phyloP scores from a whole-genome alignment of 2,888 invertebrate species.

The Creontiades dilutus region DNA sequence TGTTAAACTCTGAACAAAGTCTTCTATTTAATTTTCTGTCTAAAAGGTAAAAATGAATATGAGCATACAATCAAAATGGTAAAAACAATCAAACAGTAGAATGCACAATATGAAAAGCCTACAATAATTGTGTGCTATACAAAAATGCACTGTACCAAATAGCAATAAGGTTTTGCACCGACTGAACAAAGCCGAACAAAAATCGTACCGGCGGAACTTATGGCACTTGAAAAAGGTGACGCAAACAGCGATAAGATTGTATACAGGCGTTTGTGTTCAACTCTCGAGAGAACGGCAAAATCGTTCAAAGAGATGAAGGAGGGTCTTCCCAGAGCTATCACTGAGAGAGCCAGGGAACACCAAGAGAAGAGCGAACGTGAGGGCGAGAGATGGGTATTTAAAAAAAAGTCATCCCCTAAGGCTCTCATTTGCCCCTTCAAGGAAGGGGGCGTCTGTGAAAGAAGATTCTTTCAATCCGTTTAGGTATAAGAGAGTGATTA shows the following conservation, averaged over 20 bases:
- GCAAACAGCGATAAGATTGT: background rate
- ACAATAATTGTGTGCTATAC: too few relatives aligned
- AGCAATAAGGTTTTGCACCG: too few relatives aligned
- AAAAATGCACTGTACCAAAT: too few relatives aligned
- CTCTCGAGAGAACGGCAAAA: background rate
- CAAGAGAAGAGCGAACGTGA: slow-evolving; percentile 30
- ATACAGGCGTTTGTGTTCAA: slow-evolving; percentile 5
- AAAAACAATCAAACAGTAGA: too few relatives aligned
- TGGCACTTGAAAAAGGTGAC: background rate
- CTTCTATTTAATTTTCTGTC: too few relatives aligned
- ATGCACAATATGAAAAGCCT: too few relatives aligned
- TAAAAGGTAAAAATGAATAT: too few relatives aligned
- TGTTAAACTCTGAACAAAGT: too few relatives aligned
- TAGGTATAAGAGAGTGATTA: slow-evolving; percentile 74
- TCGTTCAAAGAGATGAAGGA: background rate
- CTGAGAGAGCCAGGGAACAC: slow-evolving; percentile 28
- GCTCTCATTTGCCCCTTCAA: slow-evolving; percentile 67
- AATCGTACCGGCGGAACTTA: background rate
- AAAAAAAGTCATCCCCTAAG: slow-evolving; percentile 67
- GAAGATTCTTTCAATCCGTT: slow-evolving; percentile 75
- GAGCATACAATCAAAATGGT: too few relatives aligned
- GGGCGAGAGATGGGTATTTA: slow-evolving; percentile 56
- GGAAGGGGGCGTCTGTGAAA: slow-evolving; percentile 59
- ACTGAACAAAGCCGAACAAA: too few relatives aligned
- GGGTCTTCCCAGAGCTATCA: slow-evolving; percentile 25